These are phyloP conservation scores for Ambastaia sidthimunki DNA, from an alignment of 2,797 vertebrate species.

Conservation along the genomic window DNA sequence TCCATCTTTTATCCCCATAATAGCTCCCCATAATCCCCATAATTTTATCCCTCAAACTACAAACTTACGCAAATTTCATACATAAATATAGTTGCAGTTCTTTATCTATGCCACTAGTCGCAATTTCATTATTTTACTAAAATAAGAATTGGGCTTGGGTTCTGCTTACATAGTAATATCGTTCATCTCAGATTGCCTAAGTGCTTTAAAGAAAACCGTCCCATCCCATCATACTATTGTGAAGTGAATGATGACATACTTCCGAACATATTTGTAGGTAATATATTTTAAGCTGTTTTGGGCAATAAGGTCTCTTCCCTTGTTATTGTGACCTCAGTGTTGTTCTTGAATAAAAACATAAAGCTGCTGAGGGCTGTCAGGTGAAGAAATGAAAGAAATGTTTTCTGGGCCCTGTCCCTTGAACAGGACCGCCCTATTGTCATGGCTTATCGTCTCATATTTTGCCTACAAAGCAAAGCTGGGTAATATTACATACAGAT, in stretches of 20 bases:
- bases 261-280: slow-evolving; percentile 20
- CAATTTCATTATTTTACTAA: not conserved
- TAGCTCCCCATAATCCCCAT: too few relatives aligned
- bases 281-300: slow-evolving; percentile 22
- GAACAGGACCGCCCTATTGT: slow-evolving; percentile 41
- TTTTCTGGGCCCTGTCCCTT: slow-evolving; percentile 41
- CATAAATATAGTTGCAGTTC: too few relatives aligned
- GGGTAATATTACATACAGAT: slow-evolving; percentile 61
- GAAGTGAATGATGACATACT: not conserved
- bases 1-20: too few relatives aligned
- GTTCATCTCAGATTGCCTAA: not conserved
- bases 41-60: too few relatives aligned
- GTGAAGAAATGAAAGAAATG: slow-evolving; percentile 49
- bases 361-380: slow-evolving; percentile 38
- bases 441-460: slow-evolving; percentile 57
- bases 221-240: slow-evolving; percentile 1
- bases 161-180: not conserved
- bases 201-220: not conserved
- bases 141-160: not conserved
- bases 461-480: slow-evolving; percentile 57
- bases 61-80: too few relatives aligned
- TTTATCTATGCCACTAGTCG: not conserved
- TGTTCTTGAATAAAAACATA: slow-evolving; percentile 25
- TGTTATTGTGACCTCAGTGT: slow-evolving; percentile 5
- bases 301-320: not conserved